Percentiles rank a stretch among this genome's conserved stretches.
These are phyloP conservation scores for Cryptomyrus ogoouensis DNA, from an alignment of 2,113 vertebrate genomes.

Conservation along the genomic window DNA sequence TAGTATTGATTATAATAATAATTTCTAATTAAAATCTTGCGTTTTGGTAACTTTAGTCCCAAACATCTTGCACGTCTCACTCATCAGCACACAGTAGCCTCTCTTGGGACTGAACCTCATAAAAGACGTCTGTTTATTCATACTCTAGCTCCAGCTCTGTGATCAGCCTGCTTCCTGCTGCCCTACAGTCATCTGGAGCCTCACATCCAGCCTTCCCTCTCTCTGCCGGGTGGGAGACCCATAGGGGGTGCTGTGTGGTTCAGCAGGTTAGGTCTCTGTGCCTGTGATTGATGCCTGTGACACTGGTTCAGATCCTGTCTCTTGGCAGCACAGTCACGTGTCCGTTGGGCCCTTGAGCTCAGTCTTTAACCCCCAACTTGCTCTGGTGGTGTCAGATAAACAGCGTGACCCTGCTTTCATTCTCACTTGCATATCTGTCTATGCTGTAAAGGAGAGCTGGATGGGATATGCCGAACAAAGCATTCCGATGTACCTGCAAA, in stretches of 20 bases:
- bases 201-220: neutral
- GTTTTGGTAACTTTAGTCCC: neutral
- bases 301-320: neutral
- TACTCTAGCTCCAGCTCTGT: neutral
- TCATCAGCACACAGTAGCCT: neutral
- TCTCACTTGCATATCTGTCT: neutral
- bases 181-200: neutral
- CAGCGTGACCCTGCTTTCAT: neutral
- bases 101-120: neutral
- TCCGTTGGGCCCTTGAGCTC: no score
- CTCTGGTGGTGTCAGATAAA: neutral
- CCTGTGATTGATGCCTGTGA: neutral
- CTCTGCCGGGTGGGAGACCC: neutral
- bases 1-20: neutral
- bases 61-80: neutral
- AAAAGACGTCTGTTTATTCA: neutral
- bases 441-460: neutral
- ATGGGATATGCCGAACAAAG: neutral
- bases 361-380: neutral
- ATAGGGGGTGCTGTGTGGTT: neutral
- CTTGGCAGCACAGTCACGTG: neutral
- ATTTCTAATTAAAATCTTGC: neutral
- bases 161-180: neutral
- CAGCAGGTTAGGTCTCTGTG: neutral
- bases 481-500: neutral